These are phyloP conservation scores for Misgurnus anguillicaudatus DNA, from an alignment of 2,113 vertebrate species.

Conservation along the genomic window DNA sequence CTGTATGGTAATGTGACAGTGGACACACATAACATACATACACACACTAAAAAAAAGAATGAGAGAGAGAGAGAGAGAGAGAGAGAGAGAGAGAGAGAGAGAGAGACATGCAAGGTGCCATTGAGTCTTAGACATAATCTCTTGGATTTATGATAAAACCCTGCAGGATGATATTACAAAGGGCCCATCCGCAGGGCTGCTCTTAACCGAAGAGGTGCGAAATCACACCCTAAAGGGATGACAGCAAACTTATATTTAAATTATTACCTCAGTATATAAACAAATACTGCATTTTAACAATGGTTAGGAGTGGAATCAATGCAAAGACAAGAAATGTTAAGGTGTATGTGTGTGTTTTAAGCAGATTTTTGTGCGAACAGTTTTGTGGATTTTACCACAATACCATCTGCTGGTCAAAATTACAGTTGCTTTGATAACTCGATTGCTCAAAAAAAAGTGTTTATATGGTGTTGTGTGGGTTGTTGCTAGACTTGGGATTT, in stretches of 20 bases:
- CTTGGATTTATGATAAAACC: slow-evolving; percentile 68
- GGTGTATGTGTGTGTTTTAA: not conserved
- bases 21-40: slow-evolving; percentile 18
- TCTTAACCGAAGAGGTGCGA: slow-evolving; percentile 26
- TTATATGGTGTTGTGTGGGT: too few relatives aligned
- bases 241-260: not conserved
- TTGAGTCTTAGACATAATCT: slow-evolving; percentile 72
- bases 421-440: not conserved
- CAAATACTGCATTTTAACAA: not conserved
- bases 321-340: not conserved
- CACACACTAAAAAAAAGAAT: not conserved
- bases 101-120: slow-evolving; percentile 68
- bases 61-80: slow-evolving; percentile 1
- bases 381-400: not conserved
- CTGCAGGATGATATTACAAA: slow-evolving; percentile 67
- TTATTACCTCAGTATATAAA: not conserved
- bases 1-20: slow-evolving; percentile 25
- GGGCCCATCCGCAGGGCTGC: slow-evolving; percentile 28
- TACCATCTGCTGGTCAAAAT: slow-evolving; percentile 10
- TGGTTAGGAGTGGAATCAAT: not conserved
- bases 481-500: too few relatives aligned
- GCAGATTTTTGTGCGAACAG: not conserved
- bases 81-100: slow-evolving; percentile 5
- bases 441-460: too few relatives aligned
- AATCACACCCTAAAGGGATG: slow-evolving; percentile 28